Evolutionary conservation across 2,797 vertebrate species (phyloP).

Genomic region (Bradypodion pumilum): DNA sequence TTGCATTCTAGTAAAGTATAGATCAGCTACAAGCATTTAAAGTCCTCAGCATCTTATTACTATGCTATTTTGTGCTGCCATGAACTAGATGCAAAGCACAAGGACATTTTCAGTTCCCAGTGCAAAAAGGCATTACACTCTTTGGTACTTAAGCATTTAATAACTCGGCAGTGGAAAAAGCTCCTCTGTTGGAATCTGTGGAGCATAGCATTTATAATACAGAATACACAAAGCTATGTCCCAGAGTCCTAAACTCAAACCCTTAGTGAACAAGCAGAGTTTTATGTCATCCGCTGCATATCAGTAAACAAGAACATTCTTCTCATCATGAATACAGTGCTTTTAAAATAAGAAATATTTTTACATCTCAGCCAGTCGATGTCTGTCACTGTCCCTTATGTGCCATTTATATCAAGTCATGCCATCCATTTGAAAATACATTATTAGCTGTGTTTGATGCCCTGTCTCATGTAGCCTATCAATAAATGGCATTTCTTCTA

Average conservation of each 20-base stretch:
- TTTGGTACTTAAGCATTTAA: neutral
- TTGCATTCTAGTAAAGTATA: neutral
- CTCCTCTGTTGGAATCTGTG: neutral
- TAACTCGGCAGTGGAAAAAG: neutral
- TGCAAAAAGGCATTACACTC: neutral
- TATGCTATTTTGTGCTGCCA: neutral
- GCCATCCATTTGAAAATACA: neutral
- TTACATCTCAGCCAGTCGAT: neutral
- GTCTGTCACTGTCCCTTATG: neutral
- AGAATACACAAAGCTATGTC: neutral
- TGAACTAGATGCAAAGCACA: neutral
- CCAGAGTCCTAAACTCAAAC: neutral
- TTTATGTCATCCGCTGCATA: neutral
- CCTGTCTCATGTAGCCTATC: neutral
- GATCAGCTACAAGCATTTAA: neutral
- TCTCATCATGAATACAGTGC: neutral
- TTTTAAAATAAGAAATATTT: conserved; percentile 11
- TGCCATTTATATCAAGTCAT: conserved; percentile 3
- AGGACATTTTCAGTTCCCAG: neutral
- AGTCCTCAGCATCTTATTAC: neutral
- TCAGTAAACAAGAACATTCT: neutral
- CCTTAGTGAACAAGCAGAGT: neutral
- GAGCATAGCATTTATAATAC: neutral
- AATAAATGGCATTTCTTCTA: neutral
- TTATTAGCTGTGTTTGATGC: neutral